phyloP scores from a whole-genome alignment of 1,140 invertebrate species.

The Brachionus manjavacas region DNA sequence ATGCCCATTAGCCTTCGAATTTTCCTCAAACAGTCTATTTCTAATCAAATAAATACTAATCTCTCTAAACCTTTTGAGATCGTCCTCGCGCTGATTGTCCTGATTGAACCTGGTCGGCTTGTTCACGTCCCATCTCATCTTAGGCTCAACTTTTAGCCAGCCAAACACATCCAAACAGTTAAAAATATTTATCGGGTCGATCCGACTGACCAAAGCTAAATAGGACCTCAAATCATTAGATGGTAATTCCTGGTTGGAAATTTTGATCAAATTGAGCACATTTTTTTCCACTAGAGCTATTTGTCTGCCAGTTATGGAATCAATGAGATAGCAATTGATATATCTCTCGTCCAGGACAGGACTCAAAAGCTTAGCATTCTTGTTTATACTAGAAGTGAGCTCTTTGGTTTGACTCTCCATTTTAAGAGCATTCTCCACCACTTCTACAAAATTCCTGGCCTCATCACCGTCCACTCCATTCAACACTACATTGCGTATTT shows the following conservation, averaged over 20 bases:
- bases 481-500: background rate
- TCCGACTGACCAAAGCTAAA: background rate
- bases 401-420: background rate
- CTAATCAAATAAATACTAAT: conserved; percentile 20
- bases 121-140: conserved; percentile 53
- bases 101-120: conserved; percentile 56
- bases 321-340: conserved; percentile 5
- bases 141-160: conserved; percentile 39
- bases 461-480: background rate
- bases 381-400: background rate
- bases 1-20: background rate
- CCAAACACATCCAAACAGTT: conserved; percentile 16
- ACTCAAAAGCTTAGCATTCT: background rate
- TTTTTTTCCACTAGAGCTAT: background rate
- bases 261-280: conserved; percentile 6
- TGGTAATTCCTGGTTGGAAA: background rate
- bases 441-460: background rate
- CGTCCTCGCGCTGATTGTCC: conserved; percentile 57
- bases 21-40: background rate
- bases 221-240: background rate
- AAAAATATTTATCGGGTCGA: conserved; percentile 8
- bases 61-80: conserved; percentile 44
- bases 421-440: background rate
- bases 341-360: background rate
- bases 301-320: conserved; percentile 34